A percentile compares a stretch with the other conserved stretches of the same genome.
Conservation (phyloP, 2,797 vertebrate species). For the Pterois miles region DNA sequence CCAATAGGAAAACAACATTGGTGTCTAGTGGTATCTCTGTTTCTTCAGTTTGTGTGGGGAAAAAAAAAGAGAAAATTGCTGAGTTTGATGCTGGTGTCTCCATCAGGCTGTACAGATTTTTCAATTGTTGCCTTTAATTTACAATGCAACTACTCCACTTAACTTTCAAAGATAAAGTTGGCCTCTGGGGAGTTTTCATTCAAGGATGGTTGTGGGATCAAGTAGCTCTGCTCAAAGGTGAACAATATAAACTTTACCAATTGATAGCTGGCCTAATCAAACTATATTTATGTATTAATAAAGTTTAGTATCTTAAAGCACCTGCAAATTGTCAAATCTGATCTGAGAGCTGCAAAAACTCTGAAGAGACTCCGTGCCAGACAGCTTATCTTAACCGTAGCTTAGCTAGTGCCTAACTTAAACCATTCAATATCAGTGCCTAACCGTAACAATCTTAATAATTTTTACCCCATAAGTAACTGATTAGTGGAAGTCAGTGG, state of each 20-base stretch:
- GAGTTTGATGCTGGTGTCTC: too few species aligned
- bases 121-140: neutral
- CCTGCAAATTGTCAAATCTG: too few species aligned
- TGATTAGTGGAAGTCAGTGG: neutral
- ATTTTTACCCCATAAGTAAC: neutral
- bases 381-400: too few species aligned
- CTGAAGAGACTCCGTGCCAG: accelerated
- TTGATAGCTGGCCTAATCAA: neutral
- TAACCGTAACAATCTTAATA: too few species aligned
- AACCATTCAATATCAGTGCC: too few species aligned
- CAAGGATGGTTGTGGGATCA: neutral
- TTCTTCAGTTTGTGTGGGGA: too few species aligned
- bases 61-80: too few species aligned
- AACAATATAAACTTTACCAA: neutral
- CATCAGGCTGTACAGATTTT: too few species aligned
- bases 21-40: too few species aligned
- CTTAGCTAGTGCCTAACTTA: too few species aligned
- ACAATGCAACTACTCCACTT: neutral
- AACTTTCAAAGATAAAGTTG: neutral
- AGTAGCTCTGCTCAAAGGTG: neutral
- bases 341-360: too few species aligned
- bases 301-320: neutral
- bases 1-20: too few species aligned
- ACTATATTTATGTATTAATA: neutral
- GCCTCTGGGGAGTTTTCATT: neutral